phyloP scores from a whole-genome alignment of 2,113 vertebrate genomes.

The Hippocampus guttulatus region DNA sequence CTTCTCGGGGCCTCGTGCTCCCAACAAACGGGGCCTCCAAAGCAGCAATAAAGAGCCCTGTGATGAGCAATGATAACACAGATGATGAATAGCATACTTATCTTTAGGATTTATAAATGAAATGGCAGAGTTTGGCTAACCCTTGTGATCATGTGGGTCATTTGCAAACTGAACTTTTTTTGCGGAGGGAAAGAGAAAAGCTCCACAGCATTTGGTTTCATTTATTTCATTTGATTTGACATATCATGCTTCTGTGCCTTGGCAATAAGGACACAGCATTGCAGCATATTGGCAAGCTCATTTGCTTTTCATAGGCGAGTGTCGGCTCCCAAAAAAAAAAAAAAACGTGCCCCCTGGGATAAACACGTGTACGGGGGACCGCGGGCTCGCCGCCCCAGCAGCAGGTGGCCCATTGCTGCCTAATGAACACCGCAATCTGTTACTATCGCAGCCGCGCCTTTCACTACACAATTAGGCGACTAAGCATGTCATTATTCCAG shows the following conservation, averaged over 20 bases:
- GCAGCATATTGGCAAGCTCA: slow-evolving; percentile 98
- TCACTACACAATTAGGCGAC: slow-evolving; percentile 99
- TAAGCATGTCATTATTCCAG: slow-evolving; percentile 99
- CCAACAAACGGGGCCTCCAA: slow-evolving; percentile 60
- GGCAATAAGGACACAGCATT: slow-evolving; percentile 96
- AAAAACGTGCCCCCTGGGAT: slow-evolving; percentile 84
- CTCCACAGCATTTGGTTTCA: slow-evolving; percentile 79
- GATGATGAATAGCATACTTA: slow-evolving; percentile 49
- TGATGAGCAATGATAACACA: slow-evolving; percentile 63
- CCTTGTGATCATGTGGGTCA: slow-evolving; percentile 54
- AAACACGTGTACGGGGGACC: slow-evolving; percentile 85
- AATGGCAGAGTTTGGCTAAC: slow-evolving; percentile 51
- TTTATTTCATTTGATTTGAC: slow-evolving; percentile 93
- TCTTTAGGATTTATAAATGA: slow-evolving; percentile 55
- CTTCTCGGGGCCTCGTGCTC: slow-evolving; percentile 51
- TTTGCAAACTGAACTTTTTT: slow-evolving; percentile 30
- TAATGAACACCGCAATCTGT: slow-evolving; percentile 99
- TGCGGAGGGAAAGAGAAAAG: slow-evolving; percentile 29
- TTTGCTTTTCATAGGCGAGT: slow-evolving; percentile 93
- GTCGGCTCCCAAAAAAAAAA: slow-evolving; percentile 80
- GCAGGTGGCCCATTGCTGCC: slow-evolving; percentile 99
- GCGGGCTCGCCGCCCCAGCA: slow-evolving; percentile 89
- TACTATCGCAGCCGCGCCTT: slow-evolving; percentile 88
- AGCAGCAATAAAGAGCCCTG: slow-evolving; percentile 55
- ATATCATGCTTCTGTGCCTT: slow-evolving; percentile 93